Conservation (phyloP, 2,797 vertebrate genomes). For the Gila robusta region DNA sequence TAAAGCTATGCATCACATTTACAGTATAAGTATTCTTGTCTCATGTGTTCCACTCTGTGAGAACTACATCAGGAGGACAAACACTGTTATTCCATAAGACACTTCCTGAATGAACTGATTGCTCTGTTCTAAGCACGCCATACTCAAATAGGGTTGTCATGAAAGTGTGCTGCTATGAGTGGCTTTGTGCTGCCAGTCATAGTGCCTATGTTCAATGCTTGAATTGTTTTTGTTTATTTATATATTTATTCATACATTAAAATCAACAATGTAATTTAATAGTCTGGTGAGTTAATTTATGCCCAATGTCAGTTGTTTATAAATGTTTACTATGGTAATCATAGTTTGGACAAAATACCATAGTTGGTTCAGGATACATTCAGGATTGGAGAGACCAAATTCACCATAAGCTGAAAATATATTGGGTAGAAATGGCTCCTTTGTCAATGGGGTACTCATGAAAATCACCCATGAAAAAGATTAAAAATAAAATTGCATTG, state of each 20-base stretch:
- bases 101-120: conserved; percentile 39
- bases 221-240: conserved; percentile 33
- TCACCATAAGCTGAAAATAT: background rate
- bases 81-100: conserved; percentile 11
- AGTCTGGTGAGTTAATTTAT: background rate
- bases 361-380: background rate
- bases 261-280: conserved; percentile 20
- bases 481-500: background rate
- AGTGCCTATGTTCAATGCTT: conserved; percentile 43
- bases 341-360: background rate
- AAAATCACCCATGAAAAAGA: background rate
- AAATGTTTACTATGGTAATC: background rate
- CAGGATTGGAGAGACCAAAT: background rate
- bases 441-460: background rate
- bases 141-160: conserved; percentile 36
- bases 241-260: conserved; percentile 59
- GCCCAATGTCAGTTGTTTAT: background rate
- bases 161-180: conserved; percentile 45
- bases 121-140: conserved; percentile 31
- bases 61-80: conserved; percentile 18
- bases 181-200: conserved; percentile 45
- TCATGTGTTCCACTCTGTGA: background rate
- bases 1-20: conserved; percentile 43
- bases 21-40: background rate
- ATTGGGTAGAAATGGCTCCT: background rate